Conservation (phyloP, 2,888 invertebrate species). For the Ectemnius continuus region DNA sequence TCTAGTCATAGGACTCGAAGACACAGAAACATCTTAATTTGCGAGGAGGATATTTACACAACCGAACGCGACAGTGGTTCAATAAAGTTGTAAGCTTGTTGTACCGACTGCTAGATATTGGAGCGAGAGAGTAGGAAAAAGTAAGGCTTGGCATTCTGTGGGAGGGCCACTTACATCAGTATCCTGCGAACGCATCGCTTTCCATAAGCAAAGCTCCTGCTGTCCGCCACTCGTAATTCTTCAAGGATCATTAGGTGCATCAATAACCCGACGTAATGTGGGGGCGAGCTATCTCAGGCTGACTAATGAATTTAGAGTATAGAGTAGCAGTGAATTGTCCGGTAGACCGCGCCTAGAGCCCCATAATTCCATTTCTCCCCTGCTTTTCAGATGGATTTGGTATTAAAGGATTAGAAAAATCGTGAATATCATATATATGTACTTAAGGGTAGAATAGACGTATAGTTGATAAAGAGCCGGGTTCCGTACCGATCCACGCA, state of each 20-base stretch:
- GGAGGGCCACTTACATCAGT: conserved; percentile 38
- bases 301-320: conserved; percentile 27
- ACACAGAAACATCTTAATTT: not conserved
- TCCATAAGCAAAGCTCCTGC: conserved; percentile 15
- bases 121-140: conserved; percentile 20
- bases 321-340: not conserved
- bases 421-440: no score
- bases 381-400: no score
- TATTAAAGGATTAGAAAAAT: no score
- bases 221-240: conserved; percentile 33
- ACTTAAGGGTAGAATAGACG: not conserved
- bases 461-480: conserved; percentile 55
- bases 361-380: no score
- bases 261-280: conserved; percentile 18
- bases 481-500: conserved; percentile 48
- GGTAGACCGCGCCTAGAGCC: no score
- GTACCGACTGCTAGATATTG: conserved; percentile 51
- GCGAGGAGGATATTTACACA: not conserved
- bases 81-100: conserved; percentile 49
- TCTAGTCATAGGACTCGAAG: no score
- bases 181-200: conserved; percentile 26
- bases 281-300: conserved; percentile 8
- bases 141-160: conserved; percentile 19
- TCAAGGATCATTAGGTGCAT: conserved; percentile 38
- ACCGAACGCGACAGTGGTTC: conserved; percentile 17